Percentiles rank a stretch among this genome's conserved stretches.
Evolutionary conservation across 2,888 invertebrate species (phyloP).

Genomic region (Drosophila tripunctata): DNA sequence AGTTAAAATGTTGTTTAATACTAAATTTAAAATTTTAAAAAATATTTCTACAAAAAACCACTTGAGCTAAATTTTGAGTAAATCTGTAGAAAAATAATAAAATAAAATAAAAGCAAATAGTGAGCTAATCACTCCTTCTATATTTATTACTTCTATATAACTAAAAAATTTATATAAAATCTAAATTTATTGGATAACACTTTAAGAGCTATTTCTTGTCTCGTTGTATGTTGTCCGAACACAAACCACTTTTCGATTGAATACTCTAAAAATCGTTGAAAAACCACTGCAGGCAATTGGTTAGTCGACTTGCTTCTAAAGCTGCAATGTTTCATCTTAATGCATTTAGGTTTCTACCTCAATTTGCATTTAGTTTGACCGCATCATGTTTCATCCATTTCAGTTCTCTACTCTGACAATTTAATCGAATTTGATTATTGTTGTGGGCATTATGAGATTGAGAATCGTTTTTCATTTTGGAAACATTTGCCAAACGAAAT

Average conservation of each 20-base stretch:
- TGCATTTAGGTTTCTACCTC: slow-evolving; percentile 9
- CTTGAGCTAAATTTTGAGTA: too few relatives aligned
- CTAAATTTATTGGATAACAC: too few relatives aligned
- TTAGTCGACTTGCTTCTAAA: neutral
- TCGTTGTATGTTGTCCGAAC: too few relatives aligned
- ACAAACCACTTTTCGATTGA: neutral
- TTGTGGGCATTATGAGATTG: slow-evolving; percentile 42
- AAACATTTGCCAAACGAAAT: slow-evolving; percentile 13
- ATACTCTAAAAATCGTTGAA: neutral
- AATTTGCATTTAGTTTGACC: slow-evolving; percentile 27
- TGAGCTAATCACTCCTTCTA: too few relatives aligned
- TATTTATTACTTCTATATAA: too few relatives aligned
- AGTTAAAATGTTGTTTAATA: neutral
- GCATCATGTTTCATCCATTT: slow-evolving; percentile 33
- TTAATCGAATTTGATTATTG: slow-evolving; percentile 70
- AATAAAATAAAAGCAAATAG: too few relatives aligned
- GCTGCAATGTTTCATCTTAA: slow-evolving; percentile 8
- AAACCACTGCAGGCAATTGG: slow-evolving; percentile 2
- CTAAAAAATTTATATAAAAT: too few relatives aligned
- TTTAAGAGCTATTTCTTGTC: too few relatives aligned
- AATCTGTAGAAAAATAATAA: too few relatives aligned
- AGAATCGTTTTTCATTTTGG: slow-evolving; percentile 10
- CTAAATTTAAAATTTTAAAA: too few relatives aligned
- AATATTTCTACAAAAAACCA: too few relatives aligned
- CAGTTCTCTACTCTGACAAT: slow-evolving; percentile 33